Base-by-base conservation (phyloP, 2,797 vertebrate genomes). In the Sarcoramphus papa region DNA sequence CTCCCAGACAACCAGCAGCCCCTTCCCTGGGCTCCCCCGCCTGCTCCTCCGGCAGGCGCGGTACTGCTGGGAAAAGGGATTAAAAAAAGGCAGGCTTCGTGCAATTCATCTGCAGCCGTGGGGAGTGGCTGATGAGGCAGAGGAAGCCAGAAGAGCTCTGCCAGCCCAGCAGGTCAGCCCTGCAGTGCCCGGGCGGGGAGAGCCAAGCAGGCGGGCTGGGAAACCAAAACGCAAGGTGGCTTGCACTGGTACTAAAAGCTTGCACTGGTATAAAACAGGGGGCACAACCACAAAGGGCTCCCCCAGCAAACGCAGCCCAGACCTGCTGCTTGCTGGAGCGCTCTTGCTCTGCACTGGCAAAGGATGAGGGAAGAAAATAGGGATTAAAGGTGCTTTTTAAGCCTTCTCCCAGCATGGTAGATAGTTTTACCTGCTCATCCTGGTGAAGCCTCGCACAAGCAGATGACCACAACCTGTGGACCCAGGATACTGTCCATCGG, bases 1-100 rank as follows among this genome's bases (percentile, higher is more conserved):
- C 85, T 83, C 92, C 91, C 57, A 51, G 90, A 91, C 93, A 93
- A 92, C 90, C 68, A 85, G 75, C 86, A 92, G 78, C 64, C 69
- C 59, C 85, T 69, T 90, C 53, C 83, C 74, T 12, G 14, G 7
- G 63, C 50, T 96, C 41, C 62, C 62, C 70, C 5, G 10, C 59
- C 79, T 33, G 80, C 74, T 92, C 63, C 84, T 87, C 67, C 12
- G 0, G 41, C 68, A 68, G 80, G 63, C 84, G 54, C 47, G 0
- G 64, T 50, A 18, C 80, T 64, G 75, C 90, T 64, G 56, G 48
- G 48, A 95, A 92, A 89, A 21, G 8, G 84, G 80, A 88, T 91
- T 87, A 67, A 56, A 60, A 90, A 59, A 63, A 91, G 28, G 31
- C 84, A 91, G 72, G 62, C 79, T 85, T 48, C 9, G 0, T 51